Evolutionary conservation across 2,888 invertebrate species (phyloP).

Genomic region (Polia nebulosa): DNA sequence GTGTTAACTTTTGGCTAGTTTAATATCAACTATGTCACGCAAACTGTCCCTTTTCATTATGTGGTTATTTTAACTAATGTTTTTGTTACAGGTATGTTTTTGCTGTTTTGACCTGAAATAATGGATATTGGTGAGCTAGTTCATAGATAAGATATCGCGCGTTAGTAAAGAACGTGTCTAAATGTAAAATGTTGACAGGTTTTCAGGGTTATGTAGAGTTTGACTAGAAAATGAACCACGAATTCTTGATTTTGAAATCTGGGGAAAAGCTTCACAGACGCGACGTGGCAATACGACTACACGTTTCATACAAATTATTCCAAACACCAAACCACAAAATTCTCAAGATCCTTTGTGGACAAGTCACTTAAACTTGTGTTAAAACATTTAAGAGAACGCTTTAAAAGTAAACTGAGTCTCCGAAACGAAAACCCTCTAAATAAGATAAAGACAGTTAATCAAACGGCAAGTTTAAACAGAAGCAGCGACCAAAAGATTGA

Average conservation of each 20-base stretch:
- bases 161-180: no score
- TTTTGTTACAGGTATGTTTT: conserved; percentile 58
- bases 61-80: conserved; percentile 21
- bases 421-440: background rate
- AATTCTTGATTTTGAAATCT: no score
- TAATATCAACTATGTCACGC: conserved; percentile 46
- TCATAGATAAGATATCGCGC: conserved; percentile 24
- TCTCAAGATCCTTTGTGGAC: background rate
- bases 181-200: no score
- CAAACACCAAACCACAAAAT: background rate
- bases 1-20: conserved; percentile 25
- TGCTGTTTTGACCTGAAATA: conserved; percentile 17
- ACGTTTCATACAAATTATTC: no score
- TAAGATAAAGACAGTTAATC: conserved; percentile 27
- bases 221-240: no score
- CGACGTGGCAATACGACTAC: no score
- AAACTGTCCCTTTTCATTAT: conserved; percentile 29
- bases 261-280: no score
- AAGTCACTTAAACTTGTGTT: background rate
- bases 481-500: conserved; percentile 50
- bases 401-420: background rate
- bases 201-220: no score
- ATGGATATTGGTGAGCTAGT: conserved; percentile 32
- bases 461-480: conserved; percentile 15
- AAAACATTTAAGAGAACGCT: background rate